Evolutionary conservation across 2,888 invertebrate species (phyloP), one percentile per base, ranked within the genome.

Genomic region (Tetragonisca angustula): DNA sequence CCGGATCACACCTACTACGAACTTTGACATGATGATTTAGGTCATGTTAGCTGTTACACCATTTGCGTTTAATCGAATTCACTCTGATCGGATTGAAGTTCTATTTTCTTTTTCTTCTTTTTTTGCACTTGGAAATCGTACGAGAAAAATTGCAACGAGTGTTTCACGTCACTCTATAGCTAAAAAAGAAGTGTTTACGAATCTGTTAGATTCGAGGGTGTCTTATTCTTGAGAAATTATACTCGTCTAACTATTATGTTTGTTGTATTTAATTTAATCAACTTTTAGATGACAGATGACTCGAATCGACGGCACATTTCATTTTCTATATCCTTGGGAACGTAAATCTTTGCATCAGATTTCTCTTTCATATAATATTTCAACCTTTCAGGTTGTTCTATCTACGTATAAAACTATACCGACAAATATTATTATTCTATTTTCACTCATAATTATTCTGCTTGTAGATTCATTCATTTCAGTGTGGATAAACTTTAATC

Each of bases 21-120:
- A 65, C 74, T 67, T 67, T 75, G 59, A 75, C 67, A 56, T 67
- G 75, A 43, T 49, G 75, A 75, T 67, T 56, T 75, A 59, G 65
- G 54, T 65, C 52, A 36, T 1, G 52, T 36, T 62, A 61, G 36
- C 5, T 59, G 17, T 54, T 74, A 54, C 36, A 5, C 54, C 24
- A 36, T 36, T 64, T 64, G 32, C 27, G 19, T 32, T 21, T 21
- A 13, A 64, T 64, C 64, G 32, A 64, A 64, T 64, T 21, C 32
- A 9, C 17, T 4, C 17, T 24, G 15, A 62, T 65, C 54, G 9
- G 24, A 65, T 43, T 54, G 36, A 65, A 65, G 65, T 74, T 43
- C 9, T 9, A 1, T 9, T 36, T 9, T 36, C 0, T 9, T 43
- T 43, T 11, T 43, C 0, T 36, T 36, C 0, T 36, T 9, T 65